Evolutionary conservation across 2,888 invertebrate species (phyloP).

Genomic region (Caenorhabditis afra): DNA sequence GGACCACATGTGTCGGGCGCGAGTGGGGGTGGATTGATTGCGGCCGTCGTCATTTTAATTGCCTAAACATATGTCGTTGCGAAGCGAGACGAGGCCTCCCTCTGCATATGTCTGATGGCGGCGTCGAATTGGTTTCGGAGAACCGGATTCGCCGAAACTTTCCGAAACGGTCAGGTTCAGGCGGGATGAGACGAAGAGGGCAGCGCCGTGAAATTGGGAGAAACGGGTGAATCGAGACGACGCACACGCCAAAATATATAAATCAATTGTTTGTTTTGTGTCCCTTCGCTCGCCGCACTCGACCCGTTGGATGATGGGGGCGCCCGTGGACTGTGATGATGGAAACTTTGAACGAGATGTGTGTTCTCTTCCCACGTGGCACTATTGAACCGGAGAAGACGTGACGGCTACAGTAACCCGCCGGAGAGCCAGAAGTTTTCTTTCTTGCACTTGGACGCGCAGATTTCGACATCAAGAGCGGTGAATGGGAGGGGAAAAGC

Average conservation of each 20-base stretch:
- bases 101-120: slow-evolving; percentile 32
- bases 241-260: slow-evolving; percentile 29
- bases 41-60: slow-evolving; percentile 43
- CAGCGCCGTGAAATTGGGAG: not conserved
- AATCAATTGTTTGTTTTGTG: slow-evolving; percentile 55
- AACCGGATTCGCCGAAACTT: slow-evolving; percentile 4
- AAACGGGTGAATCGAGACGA: slow-evolving; percentile 20
- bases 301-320: slow-evolving; percentile 16
- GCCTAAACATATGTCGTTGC: slow-evolving; percentile 36
- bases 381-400: not conserved
- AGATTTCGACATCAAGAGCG: slow-evolving; percentile 14
- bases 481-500: slow-evolving; percentile 22
- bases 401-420: no score
- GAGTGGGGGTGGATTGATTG: slow-evolving; percentile 12
- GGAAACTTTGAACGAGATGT: slow-evolving; percentile 48
- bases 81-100: slow-evolving; percentile 6
- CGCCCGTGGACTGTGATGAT: slow-evolving; percentile 13
- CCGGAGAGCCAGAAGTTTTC: no score
- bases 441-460: slow-evolving; percentile 1
- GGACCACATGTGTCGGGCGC: slow-evolving; percentile 35
- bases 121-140: not conserved
- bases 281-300: slow-evolving; percentile 35
- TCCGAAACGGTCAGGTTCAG: slow-evolving; percentile 12
- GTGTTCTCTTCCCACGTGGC: slow-evolving; percentile 12
- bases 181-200: slow-evolving; percentile 2